Base-by-base conservation (phyloP, 2,113 vertebrate genomes). In the Eretmochelys imbricata region DNA sequence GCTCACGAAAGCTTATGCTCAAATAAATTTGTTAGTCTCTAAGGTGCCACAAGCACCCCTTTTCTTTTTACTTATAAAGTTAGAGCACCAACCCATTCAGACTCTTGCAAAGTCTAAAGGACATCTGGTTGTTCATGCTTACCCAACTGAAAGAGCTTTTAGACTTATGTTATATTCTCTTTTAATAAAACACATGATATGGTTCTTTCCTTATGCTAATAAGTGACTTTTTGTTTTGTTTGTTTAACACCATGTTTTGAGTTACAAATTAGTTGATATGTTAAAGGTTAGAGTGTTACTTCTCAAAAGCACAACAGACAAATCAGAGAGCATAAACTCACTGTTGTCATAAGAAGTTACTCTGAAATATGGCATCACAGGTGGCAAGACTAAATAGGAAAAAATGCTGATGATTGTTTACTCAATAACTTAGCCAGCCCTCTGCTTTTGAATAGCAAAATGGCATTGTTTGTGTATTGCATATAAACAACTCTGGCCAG, bases 401-500 rank as follows among this genome's bases (percentile, higher is more conserved):
- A 80, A 94, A 42, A 24, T 55, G 31, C 1, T 35, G 51, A 54
- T n/a, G 48, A 35, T 54, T 16, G 29, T 31, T 10, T 51, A 42
- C 10, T 57, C 14, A 8, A 46, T 35, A 59, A 89, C 89, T 35
- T 0, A 0, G 19, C n/a, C n/a, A 38, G 69, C 69, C 38, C n/a
- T 3, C 0, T 27, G 38, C 38, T 31, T 81, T 35, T 38, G 57
- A 65, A 48, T 24, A 53, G 80, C 59, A 9, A 46, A 83, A 49
- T 7, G 25, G 8, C 8, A 46, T 54, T 25, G 29, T 83, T 53
- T 80, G 42, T 22, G 16, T 0, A 2, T 42, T 65, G 29, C 0
- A 0, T 59, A 38, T 42, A 31, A 78, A 59, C 12, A 69, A 4
- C 2, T 83, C 16, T 2, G 88, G 53, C 49, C 19, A 50, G 8